Base-by-base conservation (phyloP, 2,888 invertebrate genomes). In the Smittia aterrima region DNA sequence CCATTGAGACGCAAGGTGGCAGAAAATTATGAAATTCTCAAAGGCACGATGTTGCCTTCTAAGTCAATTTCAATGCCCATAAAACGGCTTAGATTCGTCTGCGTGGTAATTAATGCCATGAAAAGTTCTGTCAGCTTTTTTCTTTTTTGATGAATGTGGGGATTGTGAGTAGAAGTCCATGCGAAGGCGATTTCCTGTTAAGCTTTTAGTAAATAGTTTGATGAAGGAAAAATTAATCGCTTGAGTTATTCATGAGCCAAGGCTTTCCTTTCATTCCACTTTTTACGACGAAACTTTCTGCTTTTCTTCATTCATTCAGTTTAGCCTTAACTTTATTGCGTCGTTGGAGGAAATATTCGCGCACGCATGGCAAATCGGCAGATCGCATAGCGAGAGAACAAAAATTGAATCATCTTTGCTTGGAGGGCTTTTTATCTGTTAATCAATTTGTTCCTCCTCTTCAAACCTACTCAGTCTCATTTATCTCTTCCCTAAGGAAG, bases 211-310 rank as follows among this genome's bases (percentile, higher is more conserved):
- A 9, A 32, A 32, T 32, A 32, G 32, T 32, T 32, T 32, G 32
- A 32, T 9, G 47, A 58, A 58, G 22, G 27, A 64, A 27, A 64
- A 64, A 18, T 64, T 64, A 64, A 64, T 64, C 20, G 64, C 20
- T 64, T 27, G 22, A 64, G 7, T 64, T 64, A 64, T 64, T 64
- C 64, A 64, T 64, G 64, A 16, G 25, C 64, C 7, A 25, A 4
- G 4, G 3, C 7, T 24, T 64, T 25, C 7, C 27, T 6, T 18
- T 27, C 18, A 20, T 18, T 58, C 22, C 13, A 38, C 68, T 47
- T 16, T 68, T 47, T 47, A 41, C 32, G 18, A 16, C 40, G 32
- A n/a, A n/a, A n/a, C n/a, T n/a, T n/a, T n/a, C n/a, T n/a, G n/a
- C n/a, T n/a, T n/a, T n/a, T n/a, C n/a, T n/a, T n/a, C n/a, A n/a